Conservation (phyloP, 2,797 vertebrate genomes). For the Cercopithecus neglectus region DNA sequence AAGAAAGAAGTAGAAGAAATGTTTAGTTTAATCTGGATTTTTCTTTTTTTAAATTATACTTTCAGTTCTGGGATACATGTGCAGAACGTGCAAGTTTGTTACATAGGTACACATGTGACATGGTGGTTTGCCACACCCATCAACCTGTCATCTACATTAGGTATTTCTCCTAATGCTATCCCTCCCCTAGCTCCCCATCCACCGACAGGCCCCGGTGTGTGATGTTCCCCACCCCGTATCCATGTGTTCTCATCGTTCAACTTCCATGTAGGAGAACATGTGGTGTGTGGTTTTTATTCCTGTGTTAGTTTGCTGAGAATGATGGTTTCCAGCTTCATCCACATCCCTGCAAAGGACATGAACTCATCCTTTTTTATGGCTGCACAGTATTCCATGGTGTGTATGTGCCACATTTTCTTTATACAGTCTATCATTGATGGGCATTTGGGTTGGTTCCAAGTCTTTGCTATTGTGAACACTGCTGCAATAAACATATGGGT, state of each 20-base stretch:
- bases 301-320: background rate
- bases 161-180: background rate
- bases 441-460: no score
- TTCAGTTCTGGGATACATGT: background rate
- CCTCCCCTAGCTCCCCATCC: background rate
- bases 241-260: background rate
- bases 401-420: no score
- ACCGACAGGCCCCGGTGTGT: background rate
- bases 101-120: background rate
- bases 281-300: background rate
- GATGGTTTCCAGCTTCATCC: background rate
- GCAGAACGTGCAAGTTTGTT: background rate
- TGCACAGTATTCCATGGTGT: no score
- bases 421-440: no score
- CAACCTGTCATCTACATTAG: background rate
- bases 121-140: background rate
- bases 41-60: background rate
- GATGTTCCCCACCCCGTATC: background rate
- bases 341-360: no score
- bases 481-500: no score
- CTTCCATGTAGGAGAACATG: background rate
- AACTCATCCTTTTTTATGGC: no score
- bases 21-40: background rate
- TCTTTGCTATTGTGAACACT: no score
- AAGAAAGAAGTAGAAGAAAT: constrained; percentile 1